phyloP scores from a whole-genome alignment of 2,888 invertebrate genomes.

The Lamellibrachia columna region DNA sequence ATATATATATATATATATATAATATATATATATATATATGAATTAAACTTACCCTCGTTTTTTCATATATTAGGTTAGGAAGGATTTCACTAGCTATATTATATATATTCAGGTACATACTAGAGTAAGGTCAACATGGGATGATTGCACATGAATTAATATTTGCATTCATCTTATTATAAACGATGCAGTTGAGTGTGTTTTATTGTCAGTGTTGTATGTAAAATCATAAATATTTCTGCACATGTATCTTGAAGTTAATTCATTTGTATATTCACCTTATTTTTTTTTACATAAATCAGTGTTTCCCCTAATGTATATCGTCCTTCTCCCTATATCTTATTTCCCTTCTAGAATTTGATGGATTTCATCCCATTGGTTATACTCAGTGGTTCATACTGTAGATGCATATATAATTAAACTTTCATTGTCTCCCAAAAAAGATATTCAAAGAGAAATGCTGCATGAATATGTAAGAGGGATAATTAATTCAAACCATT shows the following conservation, averaged over 20 bases:
- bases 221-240: too few relatives aligned
- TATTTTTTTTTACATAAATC: too few relatives aligned
- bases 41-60: neutral
- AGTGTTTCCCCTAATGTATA: too few relatives aligned
- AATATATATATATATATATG: too few relatives aligned
- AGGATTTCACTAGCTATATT: neutral
- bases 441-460: neutral
- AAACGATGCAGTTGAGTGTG: too few relatives aligned
- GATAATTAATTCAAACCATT: neutral
- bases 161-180: too few relatives aligned
- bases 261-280: too few relatives aligned
- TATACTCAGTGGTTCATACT: neutral
- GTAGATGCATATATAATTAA: neutral
- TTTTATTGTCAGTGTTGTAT: too few relatives aligned
- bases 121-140: neutral
- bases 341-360: neutral
- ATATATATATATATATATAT: neutral
- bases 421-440: neutral
- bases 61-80: neutral
- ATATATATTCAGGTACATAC: neutral
- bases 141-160: neutral
- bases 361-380: neutral
- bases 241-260: too few relatives aligned
- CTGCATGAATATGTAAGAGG: conserved; percentile 5
- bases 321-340: too few relatives aligned